Evolutionary conservation across 2,113 vertebrate genomes (phyloP).

Genomic region (Eubucco bourcierii): DNA sequence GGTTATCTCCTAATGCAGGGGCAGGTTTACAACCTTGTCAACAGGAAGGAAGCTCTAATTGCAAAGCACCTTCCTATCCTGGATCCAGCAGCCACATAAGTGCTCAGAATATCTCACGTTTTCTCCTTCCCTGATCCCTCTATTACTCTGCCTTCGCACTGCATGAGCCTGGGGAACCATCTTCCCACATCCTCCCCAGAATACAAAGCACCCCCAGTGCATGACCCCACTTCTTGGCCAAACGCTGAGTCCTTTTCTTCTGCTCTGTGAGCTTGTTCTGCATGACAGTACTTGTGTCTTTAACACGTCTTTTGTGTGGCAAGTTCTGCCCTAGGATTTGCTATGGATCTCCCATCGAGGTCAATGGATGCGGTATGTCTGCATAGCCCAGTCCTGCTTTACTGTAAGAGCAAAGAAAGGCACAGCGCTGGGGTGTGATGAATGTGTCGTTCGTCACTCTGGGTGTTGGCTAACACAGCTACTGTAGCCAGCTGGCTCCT

Average conservation of each 20-base stretch:
- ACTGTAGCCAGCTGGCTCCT: background rate
- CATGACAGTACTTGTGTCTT: conserved; percentile 65
- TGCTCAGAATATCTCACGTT: background rate
- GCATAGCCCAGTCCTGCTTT: background rate
- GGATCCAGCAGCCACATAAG: background rate
- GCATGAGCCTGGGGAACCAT: background rate
- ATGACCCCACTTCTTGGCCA: conserved; percentile 51
- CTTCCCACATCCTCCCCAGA: background rate
- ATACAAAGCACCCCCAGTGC: conserved; percentile 56
- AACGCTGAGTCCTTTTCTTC: conserved; percentile 61
- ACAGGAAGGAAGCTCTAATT: background rate
- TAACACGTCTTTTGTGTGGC: conserved; percentile 54
- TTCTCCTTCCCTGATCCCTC: background rate
- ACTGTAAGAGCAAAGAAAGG: conserved; percentile 20
- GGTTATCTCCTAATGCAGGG: background rate
- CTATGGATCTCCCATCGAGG: conserved; percentile 29
- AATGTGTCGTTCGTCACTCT: background rate
- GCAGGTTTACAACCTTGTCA: background rate
- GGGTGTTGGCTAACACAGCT: background rate
- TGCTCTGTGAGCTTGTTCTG: conserved; percentile 55
- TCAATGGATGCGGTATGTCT: conserved; percentile 28
- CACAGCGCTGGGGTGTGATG: background rate
- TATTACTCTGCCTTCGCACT: background rate
- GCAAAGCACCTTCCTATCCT: background rate
- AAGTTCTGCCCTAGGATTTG: conserved; percentile 33